Evolutionary conservation across 2,888 invertebrate species (phyloP).

Genomic region (Ligdia adustata): DNA sequence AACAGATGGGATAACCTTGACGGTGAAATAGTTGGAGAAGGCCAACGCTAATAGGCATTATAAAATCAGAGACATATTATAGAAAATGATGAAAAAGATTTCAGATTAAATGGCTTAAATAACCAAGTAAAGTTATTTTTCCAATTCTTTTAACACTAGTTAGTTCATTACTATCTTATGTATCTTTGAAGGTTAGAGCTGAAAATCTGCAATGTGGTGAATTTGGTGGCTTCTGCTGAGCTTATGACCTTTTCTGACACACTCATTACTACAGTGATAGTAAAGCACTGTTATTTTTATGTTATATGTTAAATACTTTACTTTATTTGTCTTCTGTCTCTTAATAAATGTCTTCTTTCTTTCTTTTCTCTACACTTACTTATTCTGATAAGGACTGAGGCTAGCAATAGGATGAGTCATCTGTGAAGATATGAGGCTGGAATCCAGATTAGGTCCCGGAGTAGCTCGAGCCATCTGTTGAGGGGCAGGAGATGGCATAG

Average conservation of each 20-base stretch:
- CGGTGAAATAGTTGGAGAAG: no score
- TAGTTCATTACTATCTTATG: no score
- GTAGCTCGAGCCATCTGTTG: constrained; percentile 35
- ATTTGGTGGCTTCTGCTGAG: background rate
- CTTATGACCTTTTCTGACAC: no score
- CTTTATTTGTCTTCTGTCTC: background rate
- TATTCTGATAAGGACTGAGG: constrained; percentile 97
- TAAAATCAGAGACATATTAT: background rate
- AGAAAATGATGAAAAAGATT: background rate
- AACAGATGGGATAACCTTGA: no score
- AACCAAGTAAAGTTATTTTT: no score
- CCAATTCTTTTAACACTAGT: no score
- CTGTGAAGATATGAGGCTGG: constrained; percentile 72
- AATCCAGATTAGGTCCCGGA: constrained; percentile 61
- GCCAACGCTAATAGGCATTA: background rate
- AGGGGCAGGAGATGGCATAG: constrained; percentile 39
- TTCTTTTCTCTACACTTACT: constrained; percentile 71
- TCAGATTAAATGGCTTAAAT: no score
- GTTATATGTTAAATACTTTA: background rate
- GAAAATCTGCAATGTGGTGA: no score
- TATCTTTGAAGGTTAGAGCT: no score
- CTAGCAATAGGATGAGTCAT: constrained; percentile 91
- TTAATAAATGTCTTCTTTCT: background rate
- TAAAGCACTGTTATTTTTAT: background rate
- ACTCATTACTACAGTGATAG: no score